Evolutionary conservation across 2,797 vertebrate genomes (phyloP).

Genomic region (Protosalanx chinensis): DNA sequence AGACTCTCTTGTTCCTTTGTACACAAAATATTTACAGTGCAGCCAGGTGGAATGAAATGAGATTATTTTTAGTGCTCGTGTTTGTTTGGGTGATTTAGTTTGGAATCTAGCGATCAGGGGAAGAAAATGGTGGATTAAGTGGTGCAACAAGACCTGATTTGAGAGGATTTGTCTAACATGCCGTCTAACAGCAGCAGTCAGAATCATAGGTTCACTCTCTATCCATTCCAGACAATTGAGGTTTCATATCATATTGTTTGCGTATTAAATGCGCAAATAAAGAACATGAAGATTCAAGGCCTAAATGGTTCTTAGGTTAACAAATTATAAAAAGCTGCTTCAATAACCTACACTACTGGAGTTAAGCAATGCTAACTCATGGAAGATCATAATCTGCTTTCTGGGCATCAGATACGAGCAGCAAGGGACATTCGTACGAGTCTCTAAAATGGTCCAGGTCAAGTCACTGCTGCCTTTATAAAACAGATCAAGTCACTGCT

Average conservation of each 20-base stretch:
- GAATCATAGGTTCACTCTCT: too few species aligned
- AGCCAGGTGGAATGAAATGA: neutral
- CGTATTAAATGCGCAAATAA: too few species aligned
- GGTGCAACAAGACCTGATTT: neutral
- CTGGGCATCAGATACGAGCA: slow-evolving; percentile 22
- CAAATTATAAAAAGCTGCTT: neutral
- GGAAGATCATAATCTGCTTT: slow-evolving; percentile 22
- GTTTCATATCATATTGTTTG: neutral
- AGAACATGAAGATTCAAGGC: too few species aligned
- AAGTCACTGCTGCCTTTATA: slow-evolving; percentile 6
- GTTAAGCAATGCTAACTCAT: slow-evolving; percentile 7
- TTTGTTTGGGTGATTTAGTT: neutral
- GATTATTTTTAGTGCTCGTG: neutral
- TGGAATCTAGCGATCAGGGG: neutral
- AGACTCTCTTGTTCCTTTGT: too few species aligned
- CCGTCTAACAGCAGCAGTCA: neutral
- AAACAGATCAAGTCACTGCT: neutral
- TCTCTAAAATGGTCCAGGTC: too few species aligned
- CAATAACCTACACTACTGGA: neutral
- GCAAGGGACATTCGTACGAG: neutral
- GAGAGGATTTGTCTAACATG: neutral
- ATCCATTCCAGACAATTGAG: neutral
- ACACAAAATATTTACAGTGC: too few species aligned
- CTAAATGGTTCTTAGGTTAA: neutral
- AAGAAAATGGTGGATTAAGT: slow-evolving; percentile 16